Base-by-base conservation (phyloP, 2,797 vertebrate genomes). In the Harpagifer antarcticus region DNA sequence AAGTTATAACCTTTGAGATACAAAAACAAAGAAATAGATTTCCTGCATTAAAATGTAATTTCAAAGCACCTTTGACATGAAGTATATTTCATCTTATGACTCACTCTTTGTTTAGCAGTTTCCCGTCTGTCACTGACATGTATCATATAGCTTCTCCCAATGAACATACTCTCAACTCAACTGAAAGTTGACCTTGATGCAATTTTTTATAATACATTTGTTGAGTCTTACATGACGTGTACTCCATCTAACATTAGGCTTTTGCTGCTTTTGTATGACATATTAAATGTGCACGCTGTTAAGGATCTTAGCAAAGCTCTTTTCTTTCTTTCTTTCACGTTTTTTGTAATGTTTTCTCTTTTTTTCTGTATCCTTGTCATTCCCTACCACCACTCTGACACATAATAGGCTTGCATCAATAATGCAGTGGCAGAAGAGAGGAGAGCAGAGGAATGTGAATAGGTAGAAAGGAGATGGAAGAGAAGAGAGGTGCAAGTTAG, bases 351-450 rank as follows among this genome's bases (percentile, higher is more conserved):
- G 20, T 12, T 47, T 23, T 50, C 9, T 64, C 13, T 56, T 52
- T 45, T 52, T 52, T 56, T 73, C 33, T 53, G 11, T 50, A 42
- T 49, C n/a, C 44, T 60, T 76, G 53, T 73, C 60, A 48, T 59
- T 76, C 68, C 59, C 40, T 15, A 53, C 49, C 50, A 55, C 53
- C 45, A 69, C 55, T 20, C 50, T 74, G 65, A 80, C 68, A 78
- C 50, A 45, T 74, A 85, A 85, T 76, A 68, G 13, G 19, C 78
- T 61, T 66, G 43, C 77, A 80, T 78, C 76, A 85, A 86, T 89
- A 87, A 81, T 45, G 69, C 71, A 71, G 63, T 68, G 64, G 68
- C 70, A 52, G 72, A 60, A 49, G 53, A 64, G 63, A 63, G 48
- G 50, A 62, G 67, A 63, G 48, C 53, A 49, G 65, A 70, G 20